Conservation (phyloP, 2,113 vertebrate genomes). For the Isichthys henryi region DNA sequence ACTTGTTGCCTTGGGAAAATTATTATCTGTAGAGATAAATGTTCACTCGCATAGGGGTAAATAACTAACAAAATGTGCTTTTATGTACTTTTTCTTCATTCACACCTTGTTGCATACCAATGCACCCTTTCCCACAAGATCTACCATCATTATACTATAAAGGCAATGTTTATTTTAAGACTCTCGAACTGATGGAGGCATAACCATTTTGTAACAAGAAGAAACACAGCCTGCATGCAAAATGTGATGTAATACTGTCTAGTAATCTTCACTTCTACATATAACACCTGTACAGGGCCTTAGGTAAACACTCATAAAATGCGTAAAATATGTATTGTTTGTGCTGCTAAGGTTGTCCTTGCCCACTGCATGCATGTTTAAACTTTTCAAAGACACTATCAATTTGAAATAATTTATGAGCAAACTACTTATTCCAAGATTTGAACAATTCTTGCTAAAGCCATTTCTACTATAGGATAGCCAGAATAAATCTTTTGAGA, state of each 20-base stretch:
- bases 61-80: background rate
- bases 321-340: background rate
- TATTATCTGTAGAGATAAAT: background rate
- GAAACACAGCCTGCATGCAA: background rate
- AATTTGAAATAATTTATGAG: background rate
- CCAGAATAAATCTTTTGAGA: background rate
- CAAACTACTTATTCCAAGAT: background rate
- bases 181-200: background rate
- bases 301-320: background rate
- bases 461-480: background rate
- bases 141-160: background rate
- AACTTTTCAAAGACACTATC: background rate
- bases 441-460: background rate
- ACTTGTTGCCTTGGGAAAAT: background rate
- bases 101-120: background rate
- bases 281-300: background rate
- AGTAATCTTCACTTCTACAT: background rate
- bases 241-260: background rate
- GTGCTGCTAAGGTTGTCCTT: background rate
- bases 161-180: background rate
- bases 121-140: slow-evolving; percentile 1
- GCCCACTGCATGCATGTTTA: background rate
- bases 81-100: background rate
- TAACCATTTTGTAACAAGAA: background rate
- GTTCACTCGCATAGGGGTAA: background rate